Conservation (phyloP, 2,888 invertebrate genomes). For the Tenthredo livida region DNA sequence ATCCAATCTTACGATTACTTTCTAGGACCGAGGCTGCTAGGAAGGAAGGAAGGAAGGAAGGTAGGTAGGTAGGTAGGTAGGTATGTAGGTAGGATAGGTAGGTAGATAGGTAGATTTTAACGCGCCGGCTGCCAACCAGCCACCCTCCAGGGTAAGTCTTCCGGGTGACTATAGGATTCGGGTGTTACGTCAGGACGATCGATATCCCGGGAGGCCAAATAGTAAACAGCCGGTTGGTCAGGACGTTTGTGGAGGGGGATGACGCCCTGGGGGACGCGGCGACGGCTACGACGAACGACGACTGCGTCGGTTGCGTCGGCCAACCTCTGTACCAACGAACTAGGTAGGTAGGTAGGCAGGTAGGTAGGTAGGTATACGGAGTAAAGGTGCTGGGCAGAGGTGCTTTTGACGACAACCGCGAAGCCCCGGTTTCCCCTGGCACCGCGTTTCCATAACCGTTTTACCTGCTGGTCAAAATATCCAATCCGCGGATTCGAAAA, state of each 20-base stretch:
- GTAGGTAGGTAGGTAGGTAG: background rate
- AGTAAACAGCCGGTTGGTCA: slow-evolving; percentile 79
- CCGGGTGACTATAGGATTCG: slow-evolving; percentile 49
- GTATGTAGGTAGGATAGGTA: too few species aligned
- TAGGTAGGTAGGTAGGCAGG: slow-evolving; percentile 28
- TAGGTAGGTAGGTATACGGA: slow-evolving; percentile 38
- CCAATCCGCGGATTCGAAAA: background rate
- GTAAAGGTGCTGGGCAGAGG: slow-evolving; percentile 34
- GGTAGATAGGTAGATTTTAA: slow-evolving; percentile 16
- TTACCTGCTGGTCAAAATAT: background rate
- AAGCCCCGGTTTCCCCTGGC: background rate
- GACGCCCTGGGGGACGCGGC: slow-evolving; percentile 54
- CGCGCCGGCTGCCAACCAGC: slow-evolving; percentile 37
- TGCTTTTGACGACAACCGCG: background rate
- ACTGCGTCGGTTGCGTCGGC: slow-evolving; percentile 53
- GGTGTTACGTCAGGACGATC: slow-evolving; percentile 77
- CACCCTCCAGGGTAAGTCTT: slow-evolving; percentile 40
- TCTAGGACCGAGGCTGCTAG: background rate
- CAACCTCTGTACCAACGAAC: slow-evolving; percentile 38
- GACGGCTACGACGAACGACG: slow-evolving; percentile 48
- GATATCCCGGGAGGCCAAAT: slow-evolving; percentile 78
- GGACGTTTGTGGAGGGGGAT: slow-evolving; percentile 70
- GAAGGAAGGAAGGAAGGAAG: background rate
- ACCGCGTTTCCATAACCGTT: background rate
- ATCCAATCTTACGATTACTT: background rate